Conservation (phyloP, 2,888 invertebrate species). For the Eucera pruinosa region DNA sequence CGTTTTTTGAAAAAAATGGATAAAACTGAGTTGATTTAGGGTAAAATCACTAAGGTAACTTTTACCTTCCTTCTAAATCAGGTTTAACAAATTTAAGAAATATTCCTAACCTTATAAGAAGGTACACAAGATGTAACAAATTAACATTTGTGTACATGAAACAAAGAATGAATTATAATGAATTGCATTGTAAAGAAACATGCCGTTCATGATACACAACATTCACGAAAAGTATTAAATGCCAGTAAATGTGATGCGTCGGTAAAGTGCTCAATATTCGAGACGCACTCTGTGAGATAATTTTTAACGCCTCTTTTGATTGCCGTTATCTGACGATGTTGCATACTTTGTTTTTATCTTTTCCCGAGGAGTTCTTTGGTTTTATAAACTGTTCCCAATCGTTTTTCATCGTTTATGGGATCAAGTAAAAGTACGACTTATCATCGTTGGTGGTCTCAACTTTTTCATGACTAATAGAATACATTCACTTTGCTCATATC, state of each 20-base stretch:
- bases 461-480: too few relatives aligned
- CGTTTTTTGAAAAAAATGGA: too few relatives aligned
- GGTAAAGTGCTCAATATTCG: slow-evolving; percentile 43
- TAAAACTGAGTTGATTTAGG: too few relatives aligned
- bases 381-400: slow-evolving; percentile 6
- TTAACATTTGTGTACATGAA: neutral
- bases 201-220: neutral
- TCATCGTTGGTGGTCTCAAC: too few relatives aligned
- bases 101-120: neutral
- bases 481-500: too few relatives aligned
- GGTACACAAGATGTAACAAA: slow-evolving; percentile 6
- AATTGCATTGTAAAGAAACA: neutral
- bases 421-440: neutral
- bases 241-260: neutral
- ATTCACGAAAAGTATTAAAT: slow-evolving; percentile 16
- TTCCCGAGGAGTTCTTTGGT: slow-evolving; percentile 5
- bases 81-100: neutral
- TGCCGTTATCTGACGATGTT: slow-evolving; percentile 51
- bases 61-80: too few relatives aligned
- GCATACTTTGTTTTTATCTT: slow-evolving; percentile 45
- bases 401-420: neutral
- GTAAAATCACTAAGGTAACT: too few relatives aligned
- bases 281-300: slow-evolving; percentile 51
- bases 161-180: neutral
- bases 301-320: slow-evolving; percentile 58